A percentile compares a stretch with the other conserved stretches of the same genome.
Conservation (phyloP, 2,888 invertebrate species). For the Synergus gifuensis region DNA sequence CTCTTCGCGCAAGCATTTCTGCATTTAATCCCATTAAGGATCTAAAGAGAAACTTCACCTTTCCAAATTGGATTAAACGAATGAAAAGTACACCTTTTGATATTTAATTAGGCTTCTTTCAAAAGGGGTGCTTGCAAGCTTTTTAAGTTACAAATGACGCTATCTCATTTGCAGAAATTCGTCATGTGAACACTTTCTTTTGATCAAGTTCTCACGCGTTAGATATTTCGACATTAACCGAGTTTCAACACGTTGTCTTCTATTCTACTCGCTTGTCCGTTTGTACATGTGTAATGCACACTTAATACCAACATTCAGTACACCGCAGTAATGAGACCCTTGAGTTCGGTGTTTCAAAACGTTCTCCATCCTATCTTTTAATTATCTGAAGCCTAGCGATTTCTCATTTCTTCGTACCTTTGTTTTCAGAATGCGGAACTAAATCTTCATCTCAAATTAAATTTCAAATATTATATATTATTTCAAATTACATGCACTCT, state of each 20-base stretch:
- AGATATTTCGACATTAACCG: slow-evolving; percentile 18
- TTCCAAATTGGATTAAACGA: too few species aligned
- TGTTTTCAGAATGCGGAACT: slow-evolving; percentile 20
- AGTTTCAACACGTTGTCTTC: slow-evolving; percentile 24
- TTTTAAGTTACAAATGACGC: too few species aligned
- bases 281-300: slow-evolving; percentile 3
- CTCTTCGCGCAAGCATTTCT: too few species aligned
- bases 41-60: too few species aligned
- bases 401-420: slow-evolving; percentile 2
- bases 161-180: not conserved
- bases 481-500: slow-evolving; percentile 9
- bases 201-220: slow-evolving; percentile 28
- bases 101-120: not conserved
- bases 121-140: too few species aligned
- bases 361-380: slow-evolving; percentile 8
- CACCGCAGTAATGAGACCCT: slow-evolving; percentile 20
- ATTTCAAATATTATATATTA: not conserved
- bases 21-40: too few species aligned
- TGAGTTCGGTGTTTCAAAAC: slow-evolving; percentile 30
- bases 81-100: not conserved
- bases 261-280: not conserved
- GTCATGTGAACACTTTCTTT: slow-evolving; percentile 32
- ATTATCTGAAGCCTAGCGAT: slow-evolving; percentile 20
- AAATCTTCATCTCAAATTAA: slow-evolving; percentile 11
- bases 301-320: slow-evolving; percentile 3